phyloP scores from a whole-genome alignment of 2,888 invertebrate species.

The Tribolium freemani region DNA sequence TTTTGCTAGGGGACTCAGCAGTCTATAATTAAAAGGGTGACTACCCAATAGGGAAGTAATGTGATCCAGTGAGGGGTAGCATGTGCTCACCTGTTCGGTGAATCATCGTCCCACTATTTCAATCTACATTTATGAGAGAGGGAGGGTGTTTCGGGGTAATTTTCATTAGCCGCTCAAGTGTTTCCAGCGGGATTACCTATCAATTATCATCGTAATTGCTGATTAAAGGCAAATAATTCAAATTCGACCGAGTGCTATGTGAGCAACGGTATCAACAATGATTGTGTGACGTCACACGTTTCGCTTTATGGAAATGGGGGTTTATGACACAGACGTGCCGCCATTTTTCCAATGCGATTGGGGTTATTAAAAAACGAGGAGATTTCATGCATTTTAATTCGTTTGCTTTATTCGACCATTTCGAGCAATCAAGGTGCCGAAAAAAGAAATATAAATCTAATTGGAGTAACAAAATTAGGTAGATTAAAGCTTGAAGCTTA shows the following conservation, averaged over 20 bases:
- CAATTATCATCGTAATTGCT: conserved; percentile 37
- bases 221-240: conserved; percentile 37
- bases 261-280: conserved; percentile 13
- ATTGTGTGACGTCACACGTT: conserved; percentile 9
- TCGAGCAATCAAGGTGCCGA: too few relatives aligned
- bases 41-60: not conserved
- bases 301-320: conserved; percentile 22
- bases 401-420: not conserved
- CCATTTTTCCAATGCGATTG: conserved; percentile 22
- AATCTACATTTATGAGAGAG: conserved; percentile 33
- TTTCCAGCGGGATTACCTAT: conserved; percentile 37
- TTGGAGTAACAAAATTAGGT: too few relatives aligned
- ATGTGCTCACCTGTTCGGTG: conserved; percentile 31
- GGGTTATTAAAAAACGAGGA: conserved; percentile 8
- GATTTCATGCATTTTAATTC: conserved; percentile 27
- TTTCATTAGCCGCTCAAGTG: conserved; percentile 33
- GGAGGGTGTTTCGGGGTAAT: conserved; percentile 10
- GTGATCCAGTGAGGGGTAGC: conserved; percentile 19
- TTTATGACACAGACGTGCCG: conserved; percentile 21
- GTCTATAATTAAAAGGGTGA: conserved; percentile 25
- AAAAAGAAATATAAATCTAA: too few relatives aligned
- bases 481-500: too few relatives aligned
- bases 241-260: conserved; percentile 13
- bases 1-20: not conserved
- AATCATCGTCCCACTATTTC: conserved; percentile 28